Evolutionary conservation across 2,113 vertebrate genomes (phyloP).

Genomic region (Chaenocephalus aceratus): DNA sequence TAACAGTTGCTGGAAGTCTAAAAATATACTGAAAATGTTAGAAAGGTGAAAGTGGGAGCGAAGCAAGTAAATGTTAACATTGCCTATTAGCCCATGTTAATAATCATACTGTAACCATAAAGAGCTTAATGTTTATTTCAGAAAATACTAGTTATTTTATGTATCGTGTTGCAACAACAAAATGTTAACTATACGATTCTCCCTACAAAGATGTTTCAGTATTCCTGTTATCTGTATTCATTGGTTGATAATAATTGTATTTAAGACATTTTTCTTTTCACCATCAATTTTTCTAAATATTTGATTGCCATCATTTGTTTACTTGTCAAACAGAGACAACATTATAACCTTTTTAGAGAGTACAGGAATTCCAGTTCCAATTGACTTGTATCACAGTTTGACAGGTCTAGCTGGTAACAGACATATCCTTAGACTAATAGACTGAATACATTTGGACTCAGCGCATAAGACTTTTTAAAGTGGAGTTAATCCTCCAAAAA

Average conservation of each 20-base stretch:
- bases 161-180: too few species aligned
- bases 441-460: slow-evolving; percentile 30
- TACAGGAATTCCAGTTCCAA: slow-evolving; percentile 14
- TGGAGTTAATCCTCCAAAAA: slow-evolving; percentile 37
- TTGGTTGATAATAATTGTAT: not conserved
- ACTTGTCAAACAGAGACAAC: not conserved
- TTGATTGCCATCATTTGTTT: not conserved
- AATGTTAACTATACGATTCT: too few species aligned
- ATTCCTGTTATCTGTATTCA: not conserved
- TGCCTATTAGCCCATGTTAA: not conserved
- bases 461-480: slow-evolving; percentile 38
- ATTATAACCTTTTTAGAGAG: not conserved
- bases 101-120: not conserved
- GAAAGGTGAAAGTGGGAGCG: not conserved
- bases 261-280: not conserved
- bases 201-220: not conserved
- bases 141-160: too few species aligned
- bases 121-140: not conserved
- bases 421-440: slow-evolving; percentile 23
- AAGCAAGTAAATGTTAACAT: not conserved
- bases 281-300: not conserved
- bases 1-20: not conserved
- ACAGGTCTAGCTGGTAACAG: slow-evolving; percentile 21
- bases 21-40: not conserved
- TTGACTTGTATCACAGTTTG: slow-evolving; percentile 39